Percentiles rank a stretch among this genome's conserved stretches.
Evolutionary conservation across 1,140 invertebrate species (phyloP).

Genomic region (Tenebrio molitor): DNA sequence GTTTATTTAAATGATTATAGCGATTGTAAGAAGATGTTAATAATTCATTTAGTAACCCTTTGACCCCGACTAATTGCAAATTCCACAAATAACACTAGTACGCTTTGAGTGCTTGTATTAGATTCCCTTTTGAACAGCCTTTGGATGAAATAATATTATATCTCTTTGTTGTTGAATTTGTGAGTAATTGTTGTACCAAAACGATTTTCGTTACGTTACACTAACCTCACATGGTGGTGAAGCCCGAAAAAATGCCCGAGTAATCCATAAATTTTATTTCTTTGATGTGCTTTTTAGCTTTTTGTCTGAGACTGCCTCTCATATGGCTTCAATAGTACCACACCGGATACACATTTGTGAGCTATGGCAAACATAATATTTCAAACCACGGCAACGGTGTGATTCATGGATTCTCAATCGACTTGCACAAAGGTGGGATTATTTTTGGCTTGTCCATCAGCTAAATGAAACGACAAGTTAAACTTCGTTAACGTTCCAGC

Average conservation of each 20-base stretch:
- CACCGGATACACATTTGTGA: slow-evolving; percentile 36
- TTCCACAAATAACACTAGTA: slow-evolving; percentile 38
- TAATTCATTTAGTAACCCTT: slow-evolving; percentile 47
- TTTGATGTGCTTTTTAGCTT: slow-evolving; percentile 26
- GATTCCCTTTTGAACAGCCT: slow-evolving; percentile 31
- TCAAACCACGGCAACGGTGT: background rate
- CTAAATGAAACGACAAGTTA: too few species aligned
- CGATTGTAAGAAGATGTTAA: slow-evolving; percentile 38
- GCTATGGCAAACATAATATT: slow-evolving; percentile 4
- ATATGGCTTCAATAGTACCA: slow-evolving; percentile 1
- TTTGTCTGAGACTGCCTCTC: slow-evolving; percentile 10
- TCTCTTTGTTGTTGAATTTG: slow-evolving; percentile 33
- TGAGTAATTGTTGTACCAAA: slow-evolving; percentile 4
- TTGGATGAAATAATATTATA: slow-evolving; percentile 34
- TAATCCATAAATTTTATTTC: slow-evolving; percentile 23
- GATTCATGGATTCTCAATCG: slow-evolving; percentile 20
- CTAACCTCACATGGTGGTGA: slow-evolving; percentile 6
- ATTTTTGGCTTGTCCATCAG: too few species aligned
- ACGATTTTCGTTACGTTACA: background rate
- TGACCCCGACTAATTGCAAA: slow-evolving; percentile 43
- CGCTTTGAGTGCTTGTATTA: slow-evolving; percentile 40
- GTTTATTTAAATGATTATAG: slow-evolving; percentile 42
- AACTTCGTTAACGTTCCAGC: too few species aligned
- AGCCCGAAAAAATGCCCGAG: background rate
- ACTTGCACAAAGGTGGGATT: background rate